phyloP scores from a whole-genome alignment of 2,888 invertebrate genomes.

The Perithous albicinctus region DNA sequence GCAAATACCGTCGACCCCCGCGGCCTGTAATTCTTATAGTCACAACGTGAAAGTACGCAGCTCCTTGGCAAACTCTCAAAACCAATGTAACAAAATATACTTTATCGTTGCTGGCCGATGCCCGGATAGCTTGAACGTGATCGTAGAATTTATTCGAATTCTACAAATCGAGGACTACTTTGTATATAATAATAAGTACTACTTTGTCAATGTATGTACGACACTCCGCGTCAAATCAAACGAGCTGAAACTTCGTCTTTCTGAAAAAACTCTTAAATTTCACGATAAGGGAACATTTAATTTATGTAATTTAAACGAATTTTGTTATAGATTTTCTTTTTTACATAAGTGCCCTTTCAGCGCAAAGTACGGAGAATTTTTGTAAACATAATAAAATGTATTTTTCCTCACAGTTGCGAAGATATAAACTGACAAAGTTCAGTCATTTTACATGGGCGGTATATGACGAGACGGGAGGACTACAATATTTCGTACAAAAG shows the following conservation, averaged over 20 bases:
- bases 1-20: not conserved
- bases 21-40: slow-evolving; percentile 40
- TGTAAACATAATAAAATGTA: no score
- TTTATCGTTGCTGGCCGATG: slow-evolving; percentile 43
- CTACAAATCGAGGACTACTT: not conserved
- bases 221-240: not conserved
- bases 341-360: no score
- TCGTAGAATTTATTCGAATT: not conserved
- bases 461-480: no score
- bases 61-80: slow-evolving; percentile 54
- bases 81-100: slow-evolving; percentile 50
- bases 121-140: not conserved
- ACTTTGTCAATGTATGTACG: slow-evolving; percentile 3
- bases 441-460: no score
- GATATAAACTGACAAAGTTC: no score
- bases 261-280: no score
- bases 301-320: no score
- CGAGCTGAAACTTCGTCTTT: not conserved
- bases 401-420: no score
- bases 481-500: no score
- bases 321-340: no score
- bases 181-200: not conserved
- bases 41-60: slow-evolving; percentile 16
- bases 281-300: no score
- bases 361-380: no score